Evolutionary conservation across 2,797 vertebrate species (phyloP).

Genomic region (Gadopsis marmoratus): DNA sequence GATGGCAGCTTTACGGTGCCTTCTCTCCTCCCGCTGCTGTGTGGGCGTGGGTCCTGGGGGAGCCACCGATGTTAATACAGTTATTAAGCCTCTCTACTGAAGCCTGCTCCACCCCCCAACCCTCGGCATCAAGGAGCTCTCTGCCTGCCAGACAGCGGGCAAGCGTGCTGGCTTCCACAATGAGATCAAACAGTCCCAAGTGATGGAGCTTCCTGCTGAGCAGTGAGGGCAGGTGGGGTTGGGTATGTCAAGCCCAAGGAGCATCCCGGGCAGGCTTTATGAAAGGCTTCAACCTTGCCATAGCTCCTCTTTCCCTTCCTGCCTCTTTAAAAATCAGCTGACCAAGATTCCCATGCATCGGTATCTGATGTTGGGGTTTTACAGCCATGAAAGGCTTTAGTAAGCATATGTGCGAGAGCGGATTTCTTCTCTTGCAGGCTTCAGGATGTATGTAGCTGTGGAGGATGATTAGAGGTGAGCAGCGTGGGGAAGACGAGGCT

Average conservation of each 20-base stretch:
- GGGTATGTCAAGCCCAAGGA: constrained; percentile 73
- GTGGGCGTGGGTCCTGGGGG: constrained; percentile 78
- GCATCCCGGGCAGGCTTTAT: constrained; percentile 79
- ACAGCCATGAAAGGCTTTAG: constrained; percentile 64
- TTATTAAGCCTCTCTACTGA: constrained; percentile 85
- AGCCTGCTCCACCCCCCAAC: constrained; percentile 78
- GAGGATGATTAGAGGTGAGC: constrained; percentile 64
- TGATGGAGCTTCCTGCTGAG: constrained; percentile 75
- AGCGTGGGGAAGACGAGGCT: constrained; percentile 10
- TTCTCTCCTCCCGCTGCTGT: constrained; percentile 17
- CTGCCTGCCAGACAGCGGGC: constrained; percentile 73
- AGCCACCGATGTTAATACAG: constrained; percentile 80
- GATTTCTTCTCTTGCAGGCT: constrained; percentile 41
- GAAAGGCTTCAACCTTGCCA: constrained; percentile 40
- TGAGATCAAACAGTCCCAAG: constrained; percentile 83
- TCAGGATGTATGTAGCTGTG: constrained; percentile 26
- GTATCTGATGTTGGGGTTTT: constrained; percentile 63
- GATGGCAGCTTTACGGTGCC: constrained; percentile 42
- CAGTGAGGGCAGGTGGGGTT: constrained; percentile 71
- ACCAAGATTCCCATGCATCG: constrained; percentile 78
- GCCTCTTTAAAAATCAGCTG: constrained; percentile 73
- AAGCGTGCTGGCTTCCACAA: constrained; percentile 74
- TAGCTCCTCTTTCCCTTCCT: constrained; percentile 47
- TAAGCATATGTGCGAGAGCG: constrained; percentile 35
- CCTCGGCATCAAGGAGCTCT: constrained; percentile 78